Base-by-base conservation (phyloP, 2,113 vertebrate species). In the Hippoglossus stenolepis region DNA sequence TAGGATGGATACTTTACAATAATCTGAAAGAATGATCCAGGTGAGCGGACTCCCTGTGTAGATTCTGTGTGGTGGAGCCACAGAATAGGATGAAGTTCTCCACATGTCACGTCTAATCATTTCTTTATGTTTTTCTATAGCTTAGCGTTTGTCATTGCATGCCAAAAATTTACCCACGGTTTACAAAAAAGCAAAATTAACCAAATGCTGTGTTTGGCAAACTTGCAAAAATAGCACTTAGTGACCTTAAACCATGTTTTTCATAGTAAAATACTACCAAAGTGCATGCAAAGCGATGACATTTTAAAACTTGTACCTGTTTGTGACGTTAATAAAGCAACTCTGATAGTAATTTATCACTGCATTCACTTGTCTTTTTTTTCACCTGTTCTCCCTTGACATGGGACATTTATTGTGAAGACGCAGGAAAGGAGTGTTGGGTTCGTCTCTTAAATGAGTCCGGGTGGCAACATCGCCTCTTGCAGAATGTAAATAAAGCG, bases 341-440 rank as follows among this genome's bases (percentile, higher is more conserved):
- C 21, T 69, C 0, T 70, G 3, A 35, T 24, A 40, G 21, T 51
- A 31, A 73, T 49, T 49, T 14, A 23, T 45, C 24, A 8, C 2
- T 21, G 21, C 2, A 23, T n/a, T 47, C 2, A 45, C 18, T 65
- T 3, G 24, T 40, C 0, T 13, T 7, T 23, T 47, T 4, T 10
- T 31, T 31, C 28, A 61, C 1, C 49, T 43, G 20, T 17, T 8
- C 53, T 35, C 15, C 21, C 1, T 2, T 15, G 5, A 23, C 5
- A 2, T 0, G 2, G 21, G 23, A 28, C 76, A 67, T 83, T 81
- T 86, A 87, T 87, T 82, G 60, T 86, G 80, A 90, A 73, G 47
- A 2, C 0, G 21, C 28, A 0, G 79, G 79, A 89, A 65, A 7
- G 9, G 28, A 79, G 58, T 45, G 0, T 1, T 28, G 14, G 20